Conservation (phyloP, 2,797 vertebrate genomes). For the Scolopax rusticola region DNA sequence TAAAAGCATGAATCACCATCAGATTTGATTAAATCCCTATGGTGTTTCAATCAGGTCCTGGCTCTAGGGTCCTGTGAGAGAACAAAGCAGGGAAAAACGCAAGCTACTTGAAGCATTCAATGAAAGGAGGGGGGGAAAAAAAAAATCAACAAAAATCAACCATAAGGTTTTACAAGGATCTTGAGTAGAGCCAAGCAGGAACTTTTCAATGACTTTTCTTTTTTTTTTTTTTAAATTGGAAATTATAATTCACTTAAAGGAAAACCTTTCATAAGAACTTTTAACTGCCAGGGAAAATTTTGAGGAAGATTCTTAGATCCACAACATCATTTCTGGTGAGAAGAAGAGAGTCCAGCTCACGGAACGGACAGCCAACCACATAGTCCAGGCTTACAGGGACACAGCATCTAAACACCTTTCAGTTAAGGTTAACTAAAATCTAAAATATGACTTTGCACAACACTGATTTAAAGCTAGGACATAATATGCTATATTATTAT, state of each 20-base stretch:
- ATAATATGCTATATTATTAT: neutral
- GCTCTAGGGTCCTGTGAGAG: constrained; percentile 17
- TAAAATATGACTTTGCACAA: neutral
- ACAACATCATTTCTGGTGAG: neutral
- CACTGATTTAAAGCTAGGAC: neutral
- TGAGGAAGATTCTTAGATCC: neutral
- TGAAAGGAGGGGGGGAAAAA: neutral
- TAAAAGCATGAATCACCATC: constrained; percentile 53
- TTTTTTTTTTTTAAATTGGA: neutral
- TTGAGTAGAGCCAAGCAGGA: neutral
- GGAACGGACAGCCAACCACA: neutral
- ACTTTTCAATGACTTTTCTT: constrained; percentile 22
- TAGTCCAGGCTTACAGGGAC: neutral
- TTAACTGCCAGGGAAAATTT: neutral
- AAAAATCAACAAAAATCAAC: neutral
- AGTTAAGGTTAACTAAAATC: neutral
- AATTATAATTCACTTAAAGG: constrained; percentile 23
- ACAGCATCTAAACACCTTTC: neutral
- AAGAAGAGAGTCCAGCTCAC: neutral
- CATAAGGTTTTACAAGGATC: neutral
- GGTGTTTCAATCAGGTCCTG: constrained; percentile 18
- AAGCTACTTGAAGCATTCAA: neutral
- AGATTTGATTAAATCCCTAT: constrained; percentile 65
- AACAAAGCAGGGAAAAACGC: constrained; percentile 17
- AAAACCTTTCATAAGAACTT: neutral